Base-by-base conservation (phyloP, 2,113 vertebrate genomes). In the Rhineura floridana region DNA sequence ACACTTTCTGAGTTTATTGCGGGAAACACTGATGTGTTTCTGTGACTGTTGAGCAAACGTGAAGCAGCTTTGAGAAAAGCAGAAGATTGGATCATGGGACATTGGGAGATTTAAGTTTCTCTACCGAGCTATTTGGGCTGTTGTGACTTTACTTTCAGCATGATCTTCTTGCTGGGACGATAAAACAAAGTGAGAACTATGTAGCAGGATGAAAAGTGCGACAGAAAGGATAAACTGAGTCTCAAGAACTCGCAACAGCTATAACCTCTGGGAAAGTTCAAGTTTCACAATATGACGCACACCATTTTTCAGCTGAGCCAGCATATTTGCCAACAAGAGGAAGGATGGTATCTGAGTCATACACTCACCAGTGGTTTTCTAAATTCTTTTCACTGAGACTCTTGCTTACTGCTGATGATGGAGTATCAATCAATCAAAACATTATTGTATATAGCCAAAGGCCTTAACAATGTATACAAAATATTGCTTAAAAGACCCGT, bases 291-390 rank as follows among this genome's bases (percentile, higher is more conserved):
- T n/a, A 25, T 39, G 55, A 65, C 55, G 13, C 70, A 12, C 21
- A 70, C 80, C 63, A 76, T 76, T 88, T 88, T 63, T 69, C n/a
- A 63, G 86, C 86, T 88, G 70, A 88, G 59, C 3, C 55, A 77
- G 80, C 52, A 52, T 65, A 65, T 88, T 76, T 88, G 23, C 70
- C 33, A 50, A n/a, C 72, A 76, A 72, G 48, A 88, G 87, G 72
- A 88, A 88, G 80, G 72, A 76, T 48, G 55, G 23, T 39, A 21
- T 33, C 59, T 65, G 87, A 83, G n/a, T 83, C 70, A 83, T 62
- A 25, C 11, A 33, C 72, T 77, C 55, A 25, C 44, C 23, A 19
- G 42, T 88, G 80, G 70, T 42, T 88, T 67, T 50, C 52, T 72
- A 15, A 87, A 39, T 2, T 50, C n/a, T 65, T 81, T 50, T 12